phyloP scores from a whole-genome alignment of 1,140 invertebrate genomes.

The Agraylea sexmaculata region DNA sequence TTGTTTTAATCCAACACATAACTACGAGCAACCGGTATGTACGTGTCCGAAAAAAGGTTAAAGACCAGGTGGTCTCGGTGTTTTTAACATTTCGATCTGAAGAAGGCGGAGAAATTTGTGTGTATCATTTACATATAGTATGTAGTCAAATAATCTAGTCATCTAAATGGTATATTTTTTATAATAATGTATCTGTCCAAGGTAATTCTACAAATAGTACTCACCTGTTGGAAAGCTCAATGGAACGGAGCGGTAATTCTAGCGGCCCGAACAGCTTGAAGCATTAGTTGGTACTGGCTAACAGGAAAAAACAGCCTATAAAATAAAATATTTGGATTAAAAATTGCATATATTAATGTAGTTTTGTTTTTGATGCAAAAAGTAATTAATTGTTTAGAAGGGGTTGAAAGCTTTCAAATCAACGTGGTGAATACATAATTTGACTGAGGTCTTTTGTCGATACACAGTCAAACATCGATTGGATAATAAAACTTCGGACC shows the following conservation, averaged over 20 bases:
- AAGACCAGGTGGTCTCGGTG: too few relatives aligned
- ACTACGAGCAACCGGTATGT: too few relatives aligned
- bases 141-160: too few relatives aligned
- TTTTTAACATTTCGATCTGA: too few relatives aligned
- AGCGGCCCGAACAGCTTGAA: constrained; percentile 22
- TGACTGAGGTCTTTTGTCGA: constrained; percentile 6
- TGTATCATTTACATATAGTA: too few relatives aligned
- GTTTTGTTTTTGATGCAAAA: constrained; percentile 1
- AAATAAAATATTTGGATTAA: neutral
- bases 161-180: too few relatives aligned
- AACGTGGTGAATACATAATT: constrained; percentile 1
- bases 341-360: neutral
- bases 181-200: too few relatives aligned
- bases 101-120: too few relatives aligned
- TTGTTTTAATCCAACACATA: too few relatives aligned
- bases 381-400: neutral
- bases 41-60: too few relatives aligned
- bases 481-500: constrained; percentile 21
- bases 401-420: neutral
- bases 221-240: constrained; percentile 23
- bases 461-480: constrained; percentile 19
- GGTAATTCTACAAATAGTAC: too few relatives aligned
- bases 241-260: constrained; percentile 21
- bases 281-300: constrained; percentile 20
- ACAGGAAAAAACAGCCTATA: constrained; percentile 21